These are phyloP conservation scores for Laterallus jamaicensis DNA, from an alignment of 2,113 vertebrate genomes.

Conservation along the genomic window DNA sequence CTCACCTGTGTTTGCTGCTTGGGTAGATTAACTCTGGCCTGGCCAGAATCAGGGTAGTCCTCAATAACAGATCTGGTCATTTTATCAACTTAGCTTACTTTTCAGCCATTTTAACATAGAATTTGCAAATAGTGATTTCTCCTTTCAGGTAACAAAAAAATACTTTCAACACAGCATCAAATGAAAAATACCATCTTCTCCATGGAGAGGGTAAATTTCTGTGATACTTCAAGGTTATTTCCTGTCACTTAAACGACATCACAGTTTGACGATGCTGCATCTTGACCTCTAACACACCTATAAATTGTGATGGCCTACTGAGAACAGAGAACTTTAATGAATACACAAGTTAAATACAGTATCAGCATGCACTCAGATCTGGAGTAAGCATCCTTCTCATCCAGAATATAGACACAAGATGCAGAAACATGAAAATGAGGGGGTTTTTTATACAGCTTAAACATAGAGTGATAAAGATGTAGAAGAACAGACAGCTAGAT, in stretches of 20 bases:
- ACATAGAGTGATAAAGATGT: neutral
- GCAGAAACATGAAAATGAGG: neutral
- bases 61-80: neutral
- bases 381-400: neutral
- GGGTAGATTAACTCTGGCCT: too few species aligned
- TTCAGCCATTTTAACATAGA: neutral
- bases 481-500: neutral
- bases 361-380: neutral
- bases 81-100: constrained; percentile 17
- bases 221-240: neutral
- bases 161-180: neutral
- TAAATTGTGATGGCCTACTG: neutral
- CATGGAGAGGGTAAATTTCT: neutral
- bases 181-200: neutral
- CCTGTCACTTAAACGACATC: neutral
- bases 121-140: neutral
- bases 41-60: too few species aligned
- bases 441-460: neutral
- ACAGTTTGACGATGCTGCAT: neutral
- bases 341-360: neutral
- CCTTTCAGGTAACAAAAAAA: neutral
- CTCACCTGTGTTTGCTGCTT: too few species aligned
- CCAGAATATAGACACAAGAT: neutral
- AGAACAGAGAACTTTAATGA: neutral
- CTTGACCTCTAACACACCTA: neutral